Evolutionary conservation across 1,140 invertebrate genomes (phyloP).

Genomic region (Daktulosphaira vitifoliae): DNA sequence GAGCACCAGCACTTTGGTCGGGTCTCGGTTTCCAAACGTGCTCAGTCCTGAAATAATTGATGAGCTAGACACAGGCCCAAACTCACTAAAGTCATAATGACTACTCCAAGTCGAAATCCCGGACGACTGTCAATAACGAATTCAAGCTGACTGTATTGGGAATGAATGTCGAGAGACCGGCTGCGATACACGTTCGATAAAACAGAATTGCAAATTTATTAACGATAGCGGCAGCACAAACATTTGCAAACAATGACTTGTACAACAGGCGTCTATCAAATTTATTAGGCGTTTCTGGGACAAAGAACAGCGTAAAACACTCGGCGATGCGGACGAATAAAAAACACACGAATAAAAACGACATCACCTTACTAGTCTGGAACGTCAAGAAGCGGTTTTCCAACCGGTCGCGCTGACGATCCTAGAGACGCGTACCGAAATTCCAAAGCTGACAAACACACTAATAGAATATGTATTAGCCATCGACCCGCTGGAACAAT

Average conservation of each 20-base stretch:
- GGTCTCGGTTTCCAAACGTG: too few relatives aligned
- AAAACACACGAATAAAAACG: too few relatives aligned
- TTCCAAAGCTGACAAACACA: conserved; percentile 23
- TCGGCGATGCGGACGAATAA: neutral
- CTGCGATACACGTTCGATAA: too few relatives aligned
- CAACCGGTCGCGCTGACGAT: conserved; percentile 9
- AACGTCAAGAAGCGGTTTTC: neutral
- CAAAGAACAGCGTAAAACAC: conserved; percentile 14
- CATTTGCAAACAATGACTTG: conserved; percentile 33
- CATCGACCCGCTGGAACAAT: neutral
- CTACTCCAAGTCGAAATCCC: too few relatives aligned
- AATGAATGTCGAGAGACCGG: too few relatives aligned
- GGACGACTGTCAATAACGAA: too few relatives aligned
- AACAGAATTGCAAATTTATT: too few relatives aligned
- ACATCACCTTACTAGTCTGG: neutral
- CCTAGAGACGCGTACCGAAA: conserved; percentile 4
- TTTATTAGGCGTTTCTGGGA: conserved; percentile 32
- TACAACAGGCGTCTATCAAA: conserved; percentile 33
- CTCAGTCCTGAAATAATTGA: too few relatives aligned
- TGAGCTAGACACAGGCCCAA: too few relatives aligned
- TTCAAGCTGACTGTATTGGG: too few relatives aligned
- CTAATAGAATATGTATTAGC: conserved; percentile 26
- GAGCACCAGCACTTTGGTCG: too few relatives aligned
- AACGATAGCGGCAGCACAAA: neutral
- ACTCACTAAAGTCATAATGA: too few relatives aligned